Percentiles rank a stretch among this genome's conserved stretches.
phyloP scores from a whole-genome alignment of 2,888 invertebrate species.

The Proisotoma minuta region DNA sequence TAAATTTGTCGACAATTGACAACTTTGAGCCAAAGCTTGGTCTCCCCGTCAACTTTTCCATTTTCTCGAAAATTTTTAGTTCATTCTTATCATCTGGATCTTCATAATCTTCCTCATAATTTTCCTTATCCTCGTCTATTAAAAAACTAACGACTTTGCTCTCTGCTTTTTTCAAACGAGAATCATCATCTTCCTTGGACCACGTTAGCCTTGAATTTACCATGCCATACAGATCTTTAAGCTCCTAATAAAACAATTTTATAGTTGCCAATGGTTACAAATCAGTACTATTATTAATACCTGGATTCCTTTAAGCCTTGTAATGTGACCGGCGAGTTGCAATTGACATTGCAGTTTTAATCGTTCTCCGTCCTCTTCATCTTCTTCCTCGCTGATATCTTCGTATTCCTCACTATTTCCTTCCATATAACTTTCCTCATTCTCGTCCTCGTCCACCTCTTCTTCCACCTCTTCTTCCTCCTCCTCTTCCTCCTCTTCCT shows the following conservation, averaged over 20 bases:
- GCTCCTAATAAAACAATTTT: too few relatives aligned
- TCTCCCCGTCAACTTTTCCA: background rate
- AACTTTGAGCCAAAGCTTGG: background rate
- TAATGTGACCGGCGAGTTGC: background rate
- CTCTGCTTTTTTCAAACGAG: background rate
- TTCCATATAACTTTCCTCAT: background rate
- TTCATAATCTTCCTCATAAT: too few relatives aligned
- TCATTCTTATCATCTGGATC: background rate
- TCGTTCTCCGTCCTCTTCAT: background rate
- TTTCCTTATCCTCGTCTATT: background rate
- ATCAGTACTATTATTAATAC: background rate
- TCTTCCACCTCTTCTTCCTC: background rate
- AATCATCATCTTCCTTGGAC: background rate
- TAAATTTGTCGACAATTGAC: slow-evolving; percentile 5
- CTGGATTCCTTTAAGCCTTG: background rate
- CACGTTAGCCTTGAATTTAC: background rate
- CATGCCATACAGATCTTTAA: background rate
- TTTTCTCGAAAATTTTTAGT: slow-evolving; percentile 7
- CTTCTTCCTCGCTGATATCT: background rate
- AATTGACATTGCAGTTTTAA: background rate
- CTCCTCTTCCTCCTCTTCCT: background rate
- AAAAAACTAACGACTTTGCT: background rate
- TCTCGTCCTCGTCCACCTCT: slow-evolving; percentile 4
- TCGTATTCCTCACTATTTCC: background rate
- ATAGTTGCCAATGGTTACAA: too few relatives aligned